These are phyloP conservation scores for Eclectus roratus DNA, from an alignment of 2,113 vertebrate genomes.

Conservation along the genomic window DNA sequence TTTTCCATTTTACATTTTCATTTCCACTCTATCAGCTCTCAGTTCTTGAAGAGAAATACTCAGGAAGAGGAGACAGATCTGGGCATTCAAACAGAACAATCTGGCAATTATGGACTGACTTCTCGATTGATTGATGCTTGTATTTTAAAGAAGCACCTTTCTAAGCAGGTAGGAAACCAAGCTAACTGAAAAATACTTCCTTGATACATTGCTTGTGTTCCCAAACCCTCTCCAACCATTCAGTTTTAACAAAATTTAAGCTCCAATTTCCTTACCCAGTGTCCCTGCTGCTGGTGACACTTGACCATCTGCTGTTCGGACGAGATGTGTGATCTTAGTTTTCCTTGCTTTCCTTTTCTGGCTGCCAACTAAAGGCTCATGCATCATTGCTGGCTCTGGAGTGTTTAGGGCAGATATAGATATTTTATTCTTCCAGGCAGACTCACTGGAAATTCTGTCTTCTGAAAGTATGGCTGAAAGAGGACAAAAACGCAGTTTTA, in stretches of 20 bases:
- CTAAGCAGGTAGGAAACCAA: neutral
- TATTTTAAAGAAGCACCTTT: neutral
- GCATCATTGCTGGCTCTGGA: constrained; percentile 79
- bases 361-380: constrained; percentile 94
- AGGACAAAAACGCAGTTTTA: neutral
- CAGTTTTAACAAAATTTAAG: neutral
- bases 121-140: neutral
- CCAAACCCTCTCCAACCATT: neutral
- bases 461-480: constrained; percentile 80
- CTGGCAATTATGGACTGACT: neutral
- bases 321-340: constrained; percentile 97
- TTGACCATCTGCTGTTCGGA: constrained; percentile 90
- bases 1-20: neutral
- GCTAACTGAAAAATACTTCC: neutral
- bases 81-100: neutral
- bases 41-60: neutral
- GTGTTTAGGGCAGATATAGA: constrained; percentile 74
- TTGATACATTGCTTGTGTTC: neutral
- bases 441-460: constrained; percentile 78
- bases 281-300: constrained; percentile 88
- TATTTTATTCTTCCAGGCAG: constrained; percentile 79
- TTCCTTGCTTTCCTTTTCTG: constrained; percentile 98
- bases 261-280: constrained; percentile 64
- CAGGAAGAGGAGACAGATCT: neutral
- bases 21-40: neutral